These are phyloP conservation scores for Rhagonycha fulva DNA, from an alignment of 2,888 invertebrate species.

Conservation along the genomic window DNA sequence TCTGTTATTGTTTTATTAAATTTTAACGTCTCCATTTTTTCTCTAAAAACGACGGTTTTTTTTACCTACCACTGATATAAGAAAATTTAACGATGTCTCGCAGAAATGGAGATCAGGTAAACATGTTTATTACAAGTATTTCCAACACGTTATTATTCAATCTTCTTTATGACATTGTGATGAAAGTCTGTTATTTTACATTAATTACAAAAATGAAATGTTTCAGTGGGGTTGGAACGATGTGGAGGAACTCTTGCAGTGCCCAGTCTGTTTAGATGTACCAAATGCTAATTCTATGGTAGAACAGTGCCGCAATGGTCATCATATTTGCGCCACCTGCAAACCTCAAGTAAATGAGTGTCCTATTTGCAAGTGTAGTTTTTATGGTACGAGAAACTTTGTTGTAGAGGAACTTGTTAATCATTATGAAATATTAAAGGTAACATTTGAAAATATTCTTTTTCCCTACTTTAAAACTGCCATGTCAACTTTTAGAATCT, in stretches of 20 bases:
- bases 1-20: neutral
- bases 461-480: neutral
- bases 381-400: constrained; percentile 61
- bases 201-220: neutral
- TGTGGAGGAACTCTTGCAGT: constrained; percentile 61
- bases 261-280: constrained; percentile 62
- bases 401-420: constrained; percentile 61
- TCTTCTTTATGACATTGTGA: neutral
- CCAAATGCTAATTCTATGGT: constrained; percentile 56
- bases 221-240: constrained; percentile 30
- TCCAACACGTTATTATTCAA: neutral
- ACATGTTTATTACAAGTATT: neutral
- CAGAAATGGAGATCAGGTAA: neutral
- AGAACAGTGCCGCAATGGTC: constrained; percentile 61
- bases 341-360: constrained; percentile 57
- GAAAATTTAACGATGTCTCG: neutral
- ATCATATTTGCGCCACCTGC: constrained; percentile 61
- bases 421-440: constrained; percentile 52
- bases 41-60: neutral
- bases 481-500: constrained; percentile 9
- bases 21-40: neutral
- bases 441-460: constrained; percentile 12
- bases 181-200: neutral
- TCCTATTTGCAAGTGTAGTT: constrained; percentile 59
- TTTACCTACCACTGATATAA: neutral